phyloP scores from a whole-genome alignment of 2,113 vertebrate species.

The Columba livia region DNA sequence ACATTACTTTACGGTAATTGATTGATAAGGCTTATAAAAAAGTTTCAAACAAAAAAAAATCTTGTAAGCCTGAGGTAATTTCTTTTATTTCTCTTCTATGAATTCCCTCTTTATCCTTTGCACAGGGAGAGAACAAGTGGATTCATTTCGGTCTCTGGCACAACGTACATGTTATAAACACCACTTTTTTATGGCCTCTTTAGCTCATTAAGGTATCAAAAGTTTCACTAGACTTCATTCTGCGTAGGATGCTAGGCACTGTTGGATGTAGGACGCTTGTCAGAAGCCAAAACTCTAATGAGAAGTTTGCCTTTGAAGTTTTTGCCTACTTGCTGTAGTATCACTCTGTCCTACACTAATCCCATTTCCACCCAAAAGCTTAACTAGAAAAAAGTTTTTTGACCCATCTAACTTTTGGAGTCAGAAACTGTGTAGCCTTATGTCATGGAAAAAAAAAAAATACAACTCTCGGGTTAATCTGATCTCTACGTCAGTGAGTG shows the following conservation, averaged over 20 bases:
- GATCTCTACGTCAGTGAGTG: not conserved
- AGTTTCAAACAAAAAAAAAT: not conserved
- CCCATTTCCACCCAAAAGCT: not conserved
- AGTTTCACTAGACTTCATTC: not conserved
- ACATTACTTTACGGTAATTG: slow-evolving; percentile 8
- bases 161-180: not conserved
- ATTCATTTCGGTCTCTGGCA: slow-evolving; percentile 41
- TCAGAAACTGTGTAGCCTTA: not conserved
- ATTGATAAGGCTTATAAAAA: slow-evolving; percentile 18
- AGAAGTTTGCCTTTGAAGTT: slow-evolving; percentile 32
- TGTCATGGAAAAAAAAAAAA: not conserved
- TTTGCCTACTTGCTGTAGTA: not conserved
- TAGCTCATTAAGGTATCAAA: slow-evolving; percentile 62
- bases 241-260: not conserved
- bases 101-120: not conserved
- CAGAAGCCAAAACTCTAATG: not conserved
- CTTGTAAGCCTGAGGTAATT: not conserved
- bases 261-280: not conserved
- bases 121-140: not conserved
- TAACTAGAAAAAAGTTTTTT: not conserved
- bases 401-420: not conserved
- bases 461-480: not conserved
- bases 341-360: not conserved
- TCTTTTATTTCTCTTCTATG: slow-evolving; percentile 7
- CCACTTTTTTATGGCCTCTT: slow-evolving; percentile 29